A percentile compares a stretch with the other conserved stretches of the same genome.
phyloP scores from a whole-genome alignment of 2,113 vertebrate species.

The Falco punctatus region DNA sequence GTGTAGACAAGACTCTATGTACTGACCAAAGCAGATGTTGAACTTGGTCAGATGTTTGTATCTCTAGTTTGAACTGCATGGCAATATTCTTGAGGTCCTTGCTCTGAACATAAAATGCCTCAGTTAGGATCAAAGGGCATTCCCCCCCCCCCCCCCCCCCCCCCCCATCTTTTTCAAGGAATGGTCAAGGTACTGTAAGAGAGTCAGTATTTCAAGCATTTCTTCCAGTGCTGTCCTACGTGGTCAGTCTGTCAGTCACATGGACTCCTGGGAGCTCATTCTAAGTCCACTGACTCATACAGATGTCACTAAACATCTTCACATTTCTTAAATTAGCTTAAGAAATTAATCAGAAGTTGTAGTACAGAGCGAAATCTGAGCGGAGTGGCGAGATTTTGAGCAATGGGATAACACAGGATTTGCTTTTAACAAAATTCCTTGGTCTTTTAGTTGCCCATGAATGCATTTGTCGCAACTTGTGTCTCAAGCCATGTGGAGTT shows the following conservation, averaged over 20 bases:
- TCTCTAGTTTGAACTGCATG: not conserved
- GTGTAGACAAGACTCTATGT: not conserved
- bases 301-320: constrained; percentile 6
- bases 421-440: not conserved
- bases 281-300: not conserved
- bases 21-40: not conserved
- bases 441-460: not conserved
- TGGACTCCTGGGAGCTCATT: not conserved
- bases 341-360: not conserved
- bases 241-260: not conserved
- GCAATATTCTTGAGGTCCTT: not conserved
- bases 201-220: not conserved
- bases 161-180: not conserved
- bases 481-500: accelerated
- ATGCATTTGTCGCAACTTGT: not conserved
- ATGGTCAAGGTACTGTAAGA: not conserved
- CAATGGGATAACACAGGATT: not conserved
- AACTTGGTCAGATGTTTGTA: not conserved
- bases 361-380: not conserved
- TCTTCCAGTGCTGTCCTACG: not conserved
- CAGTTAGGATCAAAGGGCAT: not conserved
- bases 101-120: not conserved
- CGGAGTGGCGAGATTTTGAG: not conserved
- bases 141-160: too few relatives aligned
- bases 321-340: constrained; percentile 15